phyloP scores from a whole-genome alignment of 1,140 invertebrate species.

The Euura lappo region DNA sequence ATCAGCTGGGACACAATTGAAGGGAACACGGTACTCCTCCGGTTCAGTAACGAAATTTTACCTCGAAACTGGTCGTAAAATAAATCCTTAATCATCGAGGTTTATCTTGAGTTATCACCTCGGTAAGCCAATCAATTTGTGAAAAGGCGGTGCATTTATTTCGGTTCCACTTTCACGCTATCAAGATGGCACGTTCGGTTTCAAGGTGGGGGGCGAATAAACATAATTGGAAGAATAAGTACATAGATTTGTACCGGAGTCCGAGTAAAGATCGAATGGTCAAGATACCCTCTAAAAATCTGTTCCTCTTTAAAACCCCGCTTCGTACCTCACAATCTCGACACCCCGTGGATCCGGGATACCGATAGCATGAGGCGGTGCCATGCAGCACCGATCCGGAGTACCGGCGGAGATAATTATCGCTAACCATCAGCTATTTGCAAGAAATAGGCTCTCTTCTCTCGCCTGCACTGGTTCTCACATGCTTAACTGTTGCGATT shows the following conservation, averaged over 20 bases:
- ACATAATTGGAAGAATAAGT: no score
- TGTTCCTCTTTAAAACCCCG: neutral
- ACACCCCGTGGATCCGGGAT: neutral
- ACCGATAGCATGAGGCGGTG: neutral
- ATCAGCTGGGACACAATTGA: no score
- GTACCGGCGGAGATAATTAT: slow-evolving; percentile 57
- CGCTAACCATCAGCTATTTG: slow-evolving; percentile 63
- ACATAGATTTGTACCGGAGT: no score
- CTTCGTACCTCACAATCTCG: neutral
- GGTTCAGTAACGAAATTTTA: no score
- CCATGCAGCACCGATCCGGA: slow-evolving; percentile 52
- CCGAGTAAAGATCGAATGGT: no score
- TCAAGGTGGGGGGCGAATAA: no score
- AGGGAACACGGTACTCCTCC: no score
- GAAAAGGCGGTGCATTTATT: neutral
- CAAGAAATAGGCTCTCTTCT: slow-evolving; percentile 45
- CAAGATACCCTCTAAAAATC: no score
- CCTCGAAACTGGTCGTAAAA: neutral
- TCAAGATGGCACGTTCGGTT: neutral
- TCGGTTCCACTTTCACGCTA: no score
- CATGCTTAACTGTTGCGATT: slow-evolving; percentile 60
- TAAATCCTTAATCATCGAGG: neutral
- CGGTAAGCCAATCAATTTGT: neutral
- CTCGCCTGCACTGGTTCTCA: slow-evolving; percentile 45
- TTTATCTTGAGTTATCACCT: slow-evolving; percentile 3